Evolutionary conservation across 1,140 invertebrate species (phyloP), one percentile per base, ranked within the genome.

Genomic region (Lordiphosa clarofinis): DNA sequence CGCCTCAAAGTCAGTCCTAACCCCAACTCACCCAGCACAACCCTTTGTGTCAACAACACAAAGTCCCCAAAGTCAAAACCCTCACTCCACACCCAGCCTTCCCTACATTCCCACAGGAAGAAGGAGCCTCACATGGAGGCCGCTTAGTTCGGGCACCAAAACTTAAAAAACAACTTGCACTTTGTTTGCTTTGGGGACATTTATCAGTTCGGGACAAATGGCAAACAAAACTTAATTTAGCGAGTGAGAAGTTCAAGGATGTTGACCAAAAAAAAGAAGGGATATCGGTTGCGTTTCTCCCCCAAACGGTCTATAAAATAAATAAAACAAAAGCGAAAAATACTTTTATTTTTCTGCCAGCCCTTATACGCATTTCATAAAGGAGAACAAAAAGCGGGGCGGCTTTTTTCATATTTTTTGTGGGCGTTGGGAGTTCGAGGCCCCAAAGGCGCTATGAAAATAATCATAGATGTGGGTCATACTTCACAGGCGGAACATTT

Each of bases 381-480:
- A 8, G 21, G 21, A 24, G 21, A 4, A 24, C 21, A 24, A 24
- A 24, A 6, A 24, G 21, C 5, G 21, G 28, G 28, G 7, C 1
- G 1, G 4, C 21, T 61, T 58, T 53, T 69, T 56, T 66, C 72
- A 82, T 81, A 75, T 81, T 81, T 81, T 82, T 75, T 49, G 53
- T 67, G 71, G 57, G 42, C 67, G 71, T 58, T 60, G 46, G 4
- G 19, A 9, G 48, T 9, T 38, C 24, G 46, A 37, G 59, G 75
- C 76, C 76, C 78, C 78, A 65, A 84, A 82, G 78, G 78, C 78
- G 68, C 70, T 71, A 76, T 84, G 78, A 82, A 82, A 82, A 76
- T 84, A 82, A 82, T 82, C 76, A 82, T 82, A 82, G 76, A 82
- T 82, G 78, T 82, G 76, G 76, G 76, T 82, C 78, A 82, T 66